phyloP scores from a whole-genome alignment of 2,113 vertebrate genomes.

The Laticauda colubrina region DNA sequence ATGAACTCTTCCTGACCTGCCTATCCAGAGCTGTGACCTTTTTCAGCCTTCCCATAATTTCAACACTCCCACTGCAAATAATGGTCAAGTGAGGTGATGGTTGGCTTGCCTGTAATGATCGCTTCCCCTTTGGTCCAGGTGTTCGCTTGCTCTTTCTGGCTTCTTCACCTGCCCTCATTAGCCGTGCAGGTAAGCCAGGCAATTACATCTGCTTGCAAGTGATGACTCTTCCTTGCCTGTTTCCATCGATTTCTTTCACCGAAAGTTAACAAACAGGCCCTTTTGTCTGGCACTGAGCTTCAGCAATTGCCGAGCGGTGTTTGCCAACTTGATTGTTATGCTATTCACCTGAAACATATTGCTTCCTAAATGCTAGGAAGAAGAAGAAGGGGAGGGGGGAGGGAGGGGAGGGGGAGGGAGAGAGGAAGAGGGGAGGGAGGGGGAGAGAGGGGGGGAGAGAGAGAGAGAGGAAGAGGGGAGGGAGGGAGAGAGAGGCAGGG shows the following conservation, averaged over 20 bases:
- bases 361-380: neutral
- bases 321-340: neutral
- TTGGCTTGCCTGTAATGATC: neutral
- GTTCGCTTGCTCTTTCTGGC: neutral
- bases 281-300: neutral
- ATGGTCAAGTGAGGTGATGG: neutral
- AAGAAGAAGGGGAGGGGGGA: neutral
- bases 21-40: neutral
- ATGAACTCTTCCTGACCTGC: no score
- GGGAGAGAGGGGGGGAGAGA: no score
- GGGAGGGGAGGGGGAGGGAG: no score
- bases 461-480: no score
- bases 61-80: neutral
- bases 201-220: neutral
- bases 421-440: no score
- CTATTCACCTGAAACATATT: neutral
- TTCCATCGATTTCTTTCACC: neutral
- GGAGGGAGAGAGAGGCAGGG: neutral
- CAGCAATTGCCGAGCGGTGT: neutral
- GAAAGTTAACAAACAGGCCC: constrained; percentile 2
- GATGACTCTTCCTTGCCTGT: neutral
- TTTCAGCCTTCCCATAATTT: neutral
- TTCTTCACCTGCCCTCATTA: neutral
- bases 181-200: neutral
- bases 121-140: neutral